A percentile compares a stretch with the other conserved stretches of the same genome.
Conservation (phyloP, 2,113 vertebrate genomes). For the Rafetus swinhoei region DNA sequence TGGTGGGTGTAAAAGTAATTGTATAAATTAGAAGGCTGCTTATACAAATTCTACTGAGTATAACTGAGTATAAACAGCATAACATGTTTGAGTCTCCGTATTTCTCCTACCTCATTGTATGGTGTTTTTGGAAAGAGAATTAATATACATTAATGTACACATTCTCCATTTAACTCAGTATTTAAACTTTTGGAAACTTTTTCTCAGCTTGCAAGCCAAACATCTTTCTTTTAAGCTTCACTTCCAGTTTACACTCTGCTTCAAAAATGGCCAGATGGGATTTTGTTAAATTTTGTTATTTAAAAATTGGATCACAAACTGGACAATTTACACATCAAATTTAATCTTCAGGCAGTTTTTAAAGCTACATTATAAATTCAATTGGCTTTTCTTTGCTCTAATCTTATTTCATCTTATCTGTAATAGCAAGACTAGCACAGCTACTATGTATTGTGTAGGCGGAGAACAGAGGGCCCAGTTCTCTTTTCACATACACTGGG, state of each 20-base stretch:
- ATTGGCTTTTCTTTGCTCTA: not conserved
- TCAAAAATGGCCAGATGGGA: not conserved
- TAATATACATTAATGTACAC: not conserved
- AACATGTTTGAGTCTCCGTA: not conserved
- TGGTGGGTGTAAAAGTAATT: too few relatives aligned
- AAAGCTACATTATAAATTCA: not conserved
- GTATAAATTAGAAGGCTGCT: not conserved
- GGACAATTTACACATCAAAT: not conserved
- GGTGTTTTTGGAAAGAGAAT: not conserved
- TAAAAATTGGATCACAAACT: not conserved
- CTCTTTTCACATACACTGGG: not conserved
- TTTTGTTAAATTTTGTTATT: not conserved
- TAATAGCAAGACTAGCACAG: not conserved
- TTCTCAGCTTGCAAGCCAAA: not conserved
- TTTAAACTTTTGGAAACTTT: not conserved
- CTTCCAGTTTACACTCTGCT: not conserved
- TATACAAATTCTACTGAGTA: not conserved
- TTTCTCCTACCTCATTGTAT: not conserved
- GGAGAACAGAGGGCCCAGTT: not conserved
- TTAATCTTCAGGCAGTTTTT: not conserved
- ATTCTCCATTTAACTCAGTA: not conserved
- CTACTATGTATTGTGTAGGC: not conserved
- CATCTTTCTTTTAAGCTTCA: not conserved
- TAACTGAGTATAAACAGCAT: not conserved
- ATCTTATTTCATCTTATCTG: accelerated